These are phyloP conservation scores for Noctua janthina DNA, from an alignment of 2,888 invertebrate species.

Conservation along the genomic window DNA sequence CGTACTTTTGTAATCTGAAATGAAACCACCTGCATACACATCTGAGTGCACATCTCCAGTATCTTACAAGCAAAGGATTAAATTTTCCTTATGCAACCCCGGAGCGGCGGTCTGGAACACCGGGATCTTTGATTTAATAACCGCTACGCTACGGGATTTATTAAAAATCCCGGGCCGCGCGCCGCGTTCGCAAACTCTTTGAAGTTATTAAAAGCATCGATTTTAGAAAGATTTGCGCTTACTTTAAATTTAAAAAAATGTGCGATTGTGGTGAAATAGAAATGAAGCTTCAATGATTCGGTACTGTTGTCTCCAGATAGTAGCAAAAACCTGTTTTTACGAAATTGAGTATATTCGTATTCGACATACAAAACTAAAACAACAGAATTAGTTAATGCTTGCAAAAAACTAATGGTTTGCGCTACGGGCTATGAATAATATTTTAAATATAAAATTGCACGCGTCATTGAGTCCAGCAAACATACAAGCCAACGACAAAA, in stretches of 20 bases:
- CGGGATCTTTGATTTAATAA: constrained; percentile 76
- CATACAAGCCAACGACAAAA: constrained; percentile 30
- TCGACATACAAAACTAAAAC: neutral
- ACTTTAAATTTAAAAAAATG: constrained; percentile 44
- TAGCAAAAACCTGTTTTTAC: neutral
- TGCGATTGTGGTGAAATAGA: constrained; percentile 29
- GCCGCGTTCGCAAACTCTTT: constrained; percentile 66
- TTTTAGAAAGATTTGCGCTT: constrained; percentile 61
- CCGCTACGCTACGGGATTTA: constrained; percentile 71
- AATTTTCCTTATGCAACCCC: constrained; percentile 63
- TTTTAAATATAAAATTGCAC: neutral
- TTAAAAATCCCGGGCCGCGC: constrained; percentile 66
- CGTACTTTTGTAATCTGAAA: constrained; percentile 45
- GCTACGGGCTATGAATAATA: neutral
- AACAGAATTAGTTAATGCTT: neutral
- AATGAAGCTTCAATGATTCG: constrained; percentile 16
- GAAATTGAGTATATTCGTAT: neutral
- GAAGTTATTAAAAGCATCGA: constrained; percentile 73
- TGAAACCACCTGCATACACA: constrained; percentile 59
- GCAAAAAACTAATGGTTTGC: neutral
- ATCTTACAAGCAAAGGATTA: constrained; percentile 67
- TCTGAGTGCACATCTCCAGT: constrained; percentile 46
- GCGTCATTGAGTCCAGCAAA: constrained; percentile 19
- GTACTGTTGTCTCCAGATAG: neutral
- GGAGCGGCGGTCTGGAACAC: constrained; percentile 53